phyloP scores from a whole-genome alignment of 2,113 vertebrate genomes.

The Anser brachyrhynchus region DNA sequence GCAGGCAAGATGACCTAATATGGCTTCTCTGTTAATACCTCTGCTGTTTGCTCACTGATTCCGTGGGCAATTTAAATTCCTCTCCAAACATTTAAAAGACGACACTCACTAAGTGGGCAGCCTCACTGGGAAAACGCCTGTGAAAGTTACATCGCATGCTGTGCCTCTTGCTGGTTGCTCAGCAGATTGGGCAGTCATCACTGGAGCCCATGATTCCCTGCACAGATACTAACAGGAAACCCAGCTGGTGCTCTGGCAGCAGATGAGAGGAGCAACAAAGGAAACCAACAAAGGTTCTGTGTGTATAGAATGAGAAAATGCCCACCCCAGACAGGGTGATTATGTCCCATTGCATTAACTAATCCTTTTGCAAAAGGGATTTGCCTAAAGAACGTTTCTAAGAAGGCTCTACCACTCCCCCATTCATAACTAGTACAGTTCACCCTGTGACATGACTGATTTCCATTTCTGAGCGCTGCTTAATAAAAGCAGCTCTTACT shows the following conservation, averaged over 20 bases:
- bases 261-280: not conserved
- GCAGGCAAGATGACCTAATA: not conserved
- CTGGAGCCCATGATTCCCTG: not conserved
- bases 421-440: not conserved
- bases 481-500: not conserved
- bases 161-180: not conserved
- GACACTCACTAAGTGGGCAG: not conserved
- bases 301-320: not conserved
- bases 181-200: not conserved
- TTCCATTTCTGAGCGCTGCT: not conserved
- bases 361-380: conserved; percentile 58
- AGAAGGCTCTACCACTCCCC: not conserved
- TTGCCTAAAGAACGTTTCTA: conserved; percentile 42
- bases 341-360: conserved; percentile 65
- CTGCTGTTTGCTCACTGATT: not conserved
- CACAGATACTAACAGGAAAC: not conserved
- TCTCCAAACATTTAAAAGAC: not conserved
- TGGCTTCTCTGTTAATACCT: not conserved
- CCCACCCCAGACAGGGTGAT: conserved; percentile 3
- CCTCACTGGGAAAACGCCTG: not conserved
- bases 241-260: not conserved
- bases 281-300: not conserved
- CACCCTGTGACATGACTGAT: not conserved
- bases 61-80: not conserved
- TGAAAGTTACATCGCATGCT: fast-evolving